Conservation (phyloP, 2,888 invertebrate genomes). For the Apamea anceps region DNA sequence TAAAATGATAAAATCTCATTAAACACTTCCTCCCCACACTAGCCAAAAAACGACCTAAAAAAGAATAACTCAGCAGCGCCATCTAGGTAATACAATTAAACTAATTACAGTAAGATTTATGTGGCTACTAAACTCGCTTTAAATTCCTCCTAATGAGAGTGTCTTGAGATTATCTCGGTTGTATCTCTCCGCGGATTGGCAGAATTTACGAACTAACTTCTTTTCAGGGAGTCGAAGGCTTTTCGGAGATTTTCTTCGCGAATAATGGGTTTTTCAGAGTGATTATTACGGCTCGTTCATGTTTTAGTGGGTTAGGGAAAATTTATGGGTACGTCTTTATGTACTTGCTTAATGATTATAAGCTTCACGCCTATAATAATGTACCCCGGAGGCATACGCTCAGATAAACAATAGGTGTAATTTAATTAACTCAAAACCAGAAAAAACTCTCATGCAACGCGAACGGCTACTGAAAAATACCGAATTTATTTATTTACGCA, state of each 20-base stretch:
- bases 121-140: conserved; percentile 59
- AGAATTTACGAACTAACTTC: conserved; percentile 51
- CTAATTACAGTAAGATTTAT: conserved; percentile 66
- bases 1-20: conserved; percentile 28
- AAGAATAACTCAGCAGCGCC: conserved; percentile 44
- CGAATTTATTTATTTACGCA: too few species aligned
- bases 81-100: conserved; percentile 58
- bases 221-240: conserved; percentile 19
- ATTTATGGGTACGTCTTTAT: conserved; percentile 26
- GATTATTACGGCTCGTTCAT: conserved; percentile 43
- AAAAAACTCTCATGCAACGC: not conserved
- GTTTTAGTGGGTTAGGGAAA: conserved; percentile 20
- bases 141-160: conserved; percentile 62
- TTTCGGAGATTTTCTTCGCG: conserved; percentile 31
- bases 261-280: conserved; percentile 36
- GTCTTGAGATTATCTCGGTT: conserved; percentile 57
- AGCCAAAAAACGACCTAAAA: conserved; percentile 18
- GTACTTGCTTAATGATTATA: not conserved
- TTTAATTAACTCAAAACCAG: too few species aligned
- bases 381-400: not conserved
- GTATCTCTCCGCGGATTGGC: conserved; percentile 55
- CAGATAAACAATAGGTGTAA: not conserved
- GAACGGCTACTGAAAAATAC: not conserved
- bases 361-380: not conserved
- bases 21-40: not conserved